Base-by-base conservation (phyloP, 2,113 vertebrate species). In the Trematomus loennbergii region DNA sequence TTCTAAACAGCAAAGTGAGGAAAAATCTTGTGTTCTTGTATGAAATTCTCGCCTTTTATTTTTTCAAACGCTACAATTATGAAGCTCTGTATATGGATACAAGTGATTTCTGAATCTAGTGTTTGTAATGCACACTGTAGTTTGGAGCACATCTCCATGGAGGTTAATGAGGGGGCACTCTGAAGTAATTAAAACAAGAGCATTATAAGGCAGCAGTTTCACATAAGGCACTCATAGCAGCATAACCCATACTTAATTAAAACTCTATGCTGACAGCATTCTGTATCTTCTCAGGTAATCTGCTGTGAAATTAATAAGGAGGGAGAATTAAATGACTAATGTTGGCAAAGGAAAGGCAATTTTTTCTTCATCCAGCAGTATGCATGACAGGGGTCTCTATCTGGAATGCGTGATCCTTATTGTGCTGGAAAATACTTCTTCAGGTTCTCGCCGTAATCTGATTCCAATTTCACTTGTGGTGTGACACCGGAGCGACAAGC, bases 271-370 rank as follows among this genome's bases (percentile, higher is more conserved):
- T 85, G 87, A 94, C 92, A 92, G 88, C 90, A 93, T 92, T 87
- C 88, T 89, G 86, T 95, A 95, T 95, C 95, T 93, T 75, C 85
- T 80, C 86, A 91, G 94, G 94, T 94, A 93, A 95, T 95, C 93
- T 95, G 84, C 90, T 91, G 92, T 94, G 94, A 95, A 95, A 95
- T 95, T 92, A 95, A 94, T 94, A 93, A 94, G 86, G 87, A 90
- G 76, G 82, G 79, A 90, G 88, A 92, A 92, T 93, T 91, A 92
- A 92, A 92, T 87, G 87, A 90, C 87, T 91, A 93, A 93, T 89
- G 88, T 87, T 71, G 85, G 88, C 85, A 91, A 90, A 91, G 90
- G 8, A 91, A 90, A 86, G 78, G 79, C 75, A 74, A 81, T 86
- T 87, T 82, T 62, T 65, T 68, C 66, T 55, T 70, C 84, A 75